phyloP scores from a whole-genome alignment of 2,888 invertebrate genomes.

The Phalera bucephala region DNA sequence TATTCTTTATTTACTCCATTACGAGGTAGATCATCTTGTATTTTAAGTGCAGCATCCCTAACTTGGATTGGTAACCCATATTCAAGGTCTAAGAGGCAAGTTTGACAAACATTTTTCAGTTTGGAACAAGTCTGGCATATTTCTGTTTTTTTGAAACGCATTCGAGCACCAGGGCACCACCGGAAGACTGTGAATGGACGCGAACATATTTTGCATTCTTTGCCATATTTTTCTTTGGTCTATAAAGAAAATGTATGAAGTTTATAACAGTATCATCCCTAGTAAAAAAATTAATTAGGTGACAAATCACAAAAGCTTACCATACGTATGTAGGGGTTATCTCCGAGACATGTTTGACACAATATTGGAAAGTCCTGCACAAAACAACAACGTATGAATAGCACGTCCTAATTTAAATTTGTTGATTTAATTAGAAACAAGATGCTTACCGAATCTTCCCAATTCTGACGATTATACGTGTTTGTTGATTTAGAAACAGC shows the following conservation, averaged over 20 bases:
- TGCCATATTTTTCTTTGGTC: constrained; percentile 97
- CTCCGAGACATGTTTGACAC: constrained; percentile 97
- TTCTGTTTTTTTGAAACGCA: constrained; percentile 98
- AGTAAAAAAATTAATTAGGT: too few relatives aligned
- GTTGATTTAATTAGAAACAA: too few relatives aligned
- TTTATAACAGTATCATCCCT: too few relatives aligned
- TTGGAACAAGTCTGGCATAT: constrained; percentile 98
- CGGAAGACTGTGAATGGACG: constrained; percentile 98
- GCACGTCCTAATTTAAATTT: too few relatives aligned
- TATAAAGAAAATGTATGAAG: constrained; percentile 68
- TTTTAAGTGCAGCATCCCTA: constrained; percentile 94
- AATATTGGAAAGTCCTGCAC: constrained; percentile 96
- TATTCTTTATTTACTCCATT: constrained; percentile 98
- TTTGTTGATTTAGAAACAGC: constrained; percentile 94
- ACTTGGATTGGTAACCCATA: constrained; percentile 95
- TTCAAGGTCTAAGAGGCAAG: constrained; percentile 96
- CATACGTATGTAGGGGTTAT: constrained; percentile 98
- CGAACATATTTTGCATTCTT: constrained; percentile 97
- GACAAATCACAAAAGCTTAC: constrained; percentile 71
- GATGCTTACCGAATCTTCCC: constrained; percentile 94
- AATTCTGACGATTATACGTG: constrained; percentile 96
- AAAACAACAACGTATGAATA: constrained; percentile 29
- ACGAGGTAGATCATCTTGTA: constrained; percentile 95
- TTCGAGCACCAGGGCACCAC: constrained; percentile 97
- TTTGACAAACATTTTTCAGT: constrained; percentile 97